Percentiles rank a stretch among this genome's conserved stretches.
These are phyloP conservation scores for Hystrix brachyura DNA, from an alignment of 2,113 vertebrate genomes.

Conservation along the genomic window DNA sequence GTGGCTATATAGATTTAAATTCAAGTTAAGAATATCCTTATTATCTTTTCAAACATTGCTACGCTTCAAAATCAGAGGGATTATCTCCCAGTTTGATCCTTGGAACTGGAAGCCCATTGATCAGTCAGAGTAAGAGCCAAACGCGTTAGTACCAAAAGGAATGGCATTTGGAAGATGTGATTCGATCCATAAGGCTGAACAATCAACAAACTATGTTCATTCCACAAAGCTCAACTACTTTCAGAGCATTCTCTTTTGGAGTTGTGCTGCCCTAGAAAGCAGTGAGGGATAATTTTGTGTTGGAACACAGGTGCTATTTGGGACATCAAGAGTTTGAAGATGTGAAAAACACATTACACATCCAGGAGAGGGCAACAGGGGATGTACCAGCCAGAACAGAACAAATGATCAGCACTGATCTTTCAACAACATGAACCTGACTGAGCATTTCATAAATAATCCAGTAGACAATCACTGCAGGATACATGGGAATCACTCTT, in stretches of 20 bases:
- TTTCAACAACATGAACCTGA: slow-evolving; percentile 60
- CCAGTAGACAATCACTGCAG: neutral
- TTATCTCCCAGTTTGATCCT: slow-evolving; percentile 27
- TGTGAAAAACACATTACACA: neutral
- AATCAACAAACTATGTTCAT: neutral
- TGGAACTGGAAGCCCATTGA: neutral
- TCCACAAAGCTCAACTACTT: neutral
- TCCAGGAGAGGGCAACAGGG: neutral
- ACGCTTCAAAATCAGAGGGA: neutral
- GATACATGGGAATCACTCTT: neutral
- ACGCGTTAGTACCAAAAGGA: neutral
- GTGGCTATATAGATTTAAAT: neutral
- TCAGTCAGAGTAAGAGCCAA: neutral
- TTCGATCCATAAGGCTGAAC: neutral
- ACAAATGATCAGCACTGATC: slow-evolving; percentile 62
- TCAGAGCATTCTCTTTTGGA: neutral
- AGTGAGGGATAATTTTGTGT: neutral
- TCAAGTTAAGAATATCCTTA: neutral
- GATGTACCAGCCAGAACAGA: slow-evolving; percentile 66
- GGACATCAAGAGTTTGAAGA: slow-evolving; percentile 10
- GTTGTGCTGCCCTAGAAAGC: slow-evolving; percentile 9
- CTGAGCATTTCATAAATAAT: slow-evolving; percentile 41
- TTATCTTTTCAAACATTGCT: slow-evolving; percentile 32
- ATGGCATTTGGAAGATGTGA: neutral
- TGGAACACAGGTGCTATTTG: slow-evolving; percentile 14